Base-by-base conservation (phyloP, 2,113 vertebrate species). In the Pseudorhombus dupliciocellatus region DNA sequence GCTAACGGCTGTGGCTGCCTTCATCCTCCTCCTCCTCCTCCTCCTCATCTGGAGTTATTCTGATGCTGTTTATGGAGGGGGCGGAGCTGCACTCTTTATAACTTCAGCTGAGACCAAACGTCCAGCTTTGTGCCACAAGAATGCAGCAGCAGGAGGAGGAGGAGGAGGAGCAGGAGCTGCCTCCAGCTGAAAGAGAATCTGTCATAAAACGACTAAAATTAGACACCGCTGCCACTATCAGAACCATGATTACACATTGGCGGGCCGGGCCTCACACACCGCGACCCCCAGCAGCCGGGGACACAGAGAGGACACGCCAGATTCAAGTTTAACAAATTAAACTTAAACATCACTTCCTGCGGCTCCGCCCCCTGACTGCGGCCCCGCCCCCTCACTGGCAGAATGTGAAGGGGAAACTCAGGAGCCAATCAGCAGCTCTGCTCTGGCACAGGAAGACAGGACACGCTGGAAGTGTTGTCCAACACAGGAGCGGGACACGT, bases 101-200 rank as follows among this genome's bases (percentile, higher is more conserved):
- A 57, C 70, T 83, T 69, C 24, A 81, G 62, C 73, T 54, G 68
- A 72, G 78, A 64, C 58, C 66, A 26, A 60, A 79, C 44, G 28
- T 64, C 68, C 55, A 21, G 64, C 73, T 12, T 7, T 64, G 46
- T 10, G 55, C 83, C 88, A 85, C 90, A 90, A 81, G 71, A 85
- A 91, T 87, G 79, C 52, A 24, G 18, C 5, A 6, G 8, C 63
- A 60, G 56, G 58, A 66, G 48, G 24, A 37, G 34, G 18, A n/a
- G 46, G 12, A 51, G 66, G 58, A 54, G 73, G 69, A 5, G 24
- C 63, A 1, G 31, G 66, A 2, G 55, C 59, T n/a, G 34, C 30
- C 61, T 55, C 58, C 22, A 50, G 28, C 71, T 68, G 55, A 66
- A 73, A 79, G 42, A 7, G 25, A 66, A 76, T 74, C 69, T 24